Base-by-base conservation (phyloP, 2,888 invertebrate genomes). In the Eurois occulta region DNA sequence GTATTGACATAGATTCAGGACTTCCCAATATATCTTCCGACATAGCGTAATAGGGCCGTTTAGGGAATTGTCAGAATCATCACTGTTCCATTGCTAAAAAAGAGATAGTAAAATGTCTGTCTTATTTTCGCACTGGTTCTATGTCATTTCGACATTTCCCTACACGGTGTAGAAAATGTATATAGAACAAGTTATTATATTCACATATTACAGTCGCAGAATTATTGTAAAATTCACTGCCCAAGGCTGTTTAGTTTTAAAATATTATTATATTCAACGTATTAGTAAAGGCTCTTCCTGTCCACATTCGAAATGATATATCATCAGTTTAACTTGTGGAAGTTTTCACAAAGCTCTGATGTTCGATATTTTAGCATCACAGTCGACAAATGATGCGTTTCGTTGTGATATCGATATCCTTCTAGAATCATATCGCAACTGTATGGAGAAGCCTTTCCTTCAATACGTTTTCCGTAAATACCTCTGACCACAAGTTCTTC, bases 11-110 rank as follows among this genome's bases (percentile, higher is more conserved):
- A 69, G 52, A 73, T 55, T 46, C 66, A 16, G 46, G 35, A 75
- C 69, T 84, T 85, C 72, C 70, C 52, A 65, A 87, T 77, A 69
- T 85, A 70, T 84, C 75, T 76, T 72, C 86, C 72, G 55, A 73
- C 32, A 65, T 72, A 87, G 65, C 21, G 4, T 65, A 76, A 48
- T 78, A 84, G 0, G 7, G 24, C 2, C 11, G 32, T 43, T 62
- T 43, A 48, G 4, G 16, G 11, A 43, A 48, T 41, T 66, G 11
- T 41, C 48, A 28, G 35, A 58, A 77, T 48, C 10, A 10, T 35
- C 10, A 64, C 0, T 38, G 13, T 16, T n/a, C 28, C 4, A 38
- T 38, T 55, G 55, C 3, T 10, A 16, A 35, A n/a, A 55, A 48
- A 38, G 48, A 46, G 43, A 83, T 24, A 10, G 64, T 21, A 8